Evolutionary conservation across 2,797 vertebrate genomes (phyloP).

Genomic region (Halcyon badia): DNA sequence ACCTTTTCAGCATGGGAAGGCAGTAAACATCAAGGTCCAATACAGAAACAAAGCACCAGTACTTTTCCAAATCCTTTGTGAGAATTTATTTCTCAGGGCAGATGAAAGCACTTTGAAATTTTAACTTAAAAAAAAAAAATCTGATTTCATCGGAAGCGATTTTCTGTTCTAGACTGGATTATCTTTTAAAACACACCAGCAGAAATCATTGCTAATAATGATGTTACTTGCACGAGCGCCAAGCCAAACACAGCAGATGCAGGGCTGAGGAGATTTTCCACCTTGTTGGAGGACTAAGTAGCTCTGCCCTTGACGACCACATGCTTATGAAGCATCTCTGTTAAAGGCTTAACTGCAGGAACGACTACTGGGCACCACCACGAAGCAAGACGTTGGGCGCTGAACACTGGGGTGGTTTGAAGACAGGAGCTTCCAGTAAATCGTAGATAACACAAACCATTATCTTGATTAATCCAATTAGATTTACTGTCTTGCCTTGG

Average conservation of each 20-base stretch:
- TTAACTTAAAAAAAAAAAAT: neutral
- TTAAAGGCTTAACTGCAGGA: neutral
- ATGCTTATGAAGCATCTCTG: neutral
- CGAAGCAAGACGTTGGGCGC: accelerated
- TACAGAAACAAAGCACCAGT: neutral
- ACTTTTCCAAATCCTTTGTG: neutral
- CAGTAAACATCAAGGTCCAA: neutral
- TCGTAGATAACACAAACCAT: neutral
- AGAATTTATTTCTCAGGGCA: neutral
- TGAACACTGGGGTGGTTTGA: neutral
- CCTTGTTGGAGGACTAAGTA: neutral
- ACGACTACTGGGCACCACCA: neutral
- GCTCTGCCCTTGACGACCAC: neutral
- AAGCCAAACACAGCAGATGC: no score
- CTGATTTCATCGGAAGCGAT: neutral
- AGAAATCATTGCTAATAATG: neutral
- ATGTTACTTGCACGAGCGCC: neutral
- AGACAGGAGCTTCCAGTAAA: neutral
- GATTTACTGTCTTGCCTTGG: neutral
- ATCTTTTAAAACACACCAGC: neutral
- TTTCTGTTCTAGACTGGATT: neutral
- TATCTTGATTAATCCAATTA: neutral
- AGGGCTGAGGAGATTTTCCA: neutral
- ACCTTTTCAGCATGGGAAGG: neutral
- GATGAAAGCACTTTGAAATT: neutral